phyloP scores from a whole-genome alignment of 2,113 vertebrate genomes.

The Ctenodactylus gundi region DNA sequence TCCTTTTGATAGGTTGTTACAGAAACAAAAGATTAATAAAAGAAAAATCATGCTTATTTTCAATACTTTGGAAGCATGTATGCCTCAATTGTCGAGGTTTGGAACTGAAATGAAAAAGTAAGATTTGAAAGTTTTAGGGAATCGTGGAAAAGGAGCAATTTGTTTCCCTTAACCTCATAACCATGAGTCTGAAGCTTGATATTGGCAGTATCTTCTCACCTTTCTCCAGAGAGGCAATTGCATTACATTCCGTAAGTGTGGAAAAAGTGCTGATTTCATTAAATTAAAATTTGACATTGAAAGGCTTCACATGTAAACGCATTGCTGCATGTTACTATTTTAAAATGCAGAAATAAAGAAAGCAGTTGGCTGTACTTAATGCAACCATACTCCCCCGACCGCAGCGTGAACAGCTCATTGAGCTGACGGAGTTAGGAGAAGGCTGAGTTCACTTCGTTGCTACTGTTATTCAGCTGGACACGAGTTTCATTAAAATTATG shows the following conservation, averaged over 20 bases:
- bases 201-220: not conserved
- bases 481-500: constrained; percentile 62
- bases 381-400: not conserved
- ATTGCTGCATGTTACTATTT: constrained; percentile 28
- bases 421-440: constrained; percentile 51
- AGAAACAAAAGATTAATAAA: not conserved
- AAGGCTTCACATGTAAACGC: not conserved
- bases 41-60: not conserved
- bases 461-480: constrained; percentile 29
- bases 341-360: constrained; percentile 27
- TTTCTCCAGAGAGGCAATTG: not conserved
- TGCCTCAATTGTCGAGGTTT: not conserved
- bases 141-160: not conserved
- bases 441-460: constrained; percentile 62
- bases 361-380: not conserved
- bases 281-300: constrained; percentile 49
- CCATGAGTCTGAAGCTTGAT: not conserved
- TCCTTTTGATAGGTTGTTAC: not conserved
- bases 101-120: not conserved
- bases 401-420: constrained; percentile 50
- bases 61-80: not conserved
- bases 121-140: not conserved
- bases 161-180: constrained; percentile 13
- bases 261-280: constrained; percentile 43
- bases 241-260: not conserved